These are phyloP conservation scores for Forbesichthys papilliferus DNA, from an alignment of 2,113 vertebrate species.

Conservation along the genomic window DNA sequence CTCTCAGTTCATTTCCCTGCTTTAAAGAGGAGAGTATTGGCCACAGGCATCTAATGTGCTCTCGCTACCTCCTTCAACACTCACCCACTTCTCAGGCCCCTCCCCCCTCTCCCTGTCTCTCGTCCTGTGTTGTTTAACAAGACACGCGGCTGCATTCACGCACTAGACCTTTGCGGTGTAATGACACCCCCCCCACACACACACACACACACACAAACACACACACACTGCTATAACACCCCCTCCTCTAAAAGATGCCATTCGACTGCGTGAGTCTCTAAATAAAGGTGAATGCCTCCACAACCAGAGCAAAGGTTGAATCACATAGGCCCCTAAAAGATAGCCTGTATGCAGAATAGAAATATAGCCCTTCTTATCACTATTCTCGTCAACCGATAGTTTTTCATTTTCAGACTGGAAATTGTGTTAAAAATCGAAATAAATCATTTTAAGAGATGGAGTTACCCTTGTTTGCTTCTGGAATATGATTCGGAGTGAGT, in stretches of 20 bases:
- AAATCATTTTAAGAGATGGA: background rate
- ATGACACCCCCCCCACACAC: background rate
- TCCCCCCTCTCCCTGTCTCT: background rate
- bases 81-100: constrained; percentile 16
- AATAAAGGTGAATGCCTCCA: background rate
- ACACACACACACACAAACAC: too few species aligned
- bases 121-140: background rate
- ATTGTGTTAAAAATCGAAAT: background rate
- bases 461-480: background rate
- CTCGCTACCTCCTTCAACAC: constrained; percentile 38
- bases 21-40: constrained; percentile 59
- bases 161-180: too few species aligned
- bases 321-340: constrained; percentile 16
- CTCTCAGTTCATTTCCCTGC: constrained; percentile 61
- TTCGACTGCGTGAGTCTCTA: background rate
- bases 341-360: constrained; percentile 23
- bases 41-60: constrained; percentile 56
- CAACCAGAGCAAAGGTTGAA: background rate
- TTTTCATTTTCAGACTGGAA: background rate
- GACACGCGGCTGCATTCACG: too few species aligned
- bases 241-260: background rate
- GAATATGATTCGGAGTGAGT: background rate
- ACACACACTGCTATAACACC: background rate
- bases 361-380: background rate
- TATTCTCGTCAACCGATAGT: background rate